Base-by-base conservation (phyloP, 2,113 vertebrate genomes). In the Gobio gobio region DNA sequence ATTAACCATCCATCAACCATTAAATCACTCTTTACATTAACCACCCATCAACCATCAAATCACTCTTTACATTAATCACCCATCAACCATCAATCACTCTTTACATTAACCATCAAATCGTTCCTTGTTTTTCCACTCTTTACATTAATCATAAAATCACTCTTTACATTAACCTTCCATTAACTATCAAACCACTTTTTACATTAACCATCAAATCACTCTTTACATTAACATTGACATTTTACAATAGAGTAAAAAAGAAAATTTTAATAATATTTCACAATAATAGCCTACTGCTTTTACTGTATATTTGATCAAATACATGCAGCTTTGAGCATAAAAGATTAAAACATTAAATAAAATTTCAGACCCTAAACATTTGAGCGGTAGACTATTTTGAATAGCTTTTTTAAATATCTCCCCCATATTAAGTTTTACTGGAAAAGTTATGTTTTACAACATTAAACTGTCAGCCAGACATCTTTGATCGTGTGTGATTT, bases 401-500 rank as follows among this genome's bases (percentile, higher is more conserved):
- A 68, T 18, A 36, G 20, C 3, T 36, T 9, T 68, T 7, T 1
- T 36, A 0, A 20, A 68, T 33, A 68, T 68, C 20, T 36, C 29
- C 33, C 16, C 64, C 29, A 36, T 36, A 18, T 10, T 79, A 76
- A 18, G 51, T 75, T 33, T 73, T 82, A 54, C 43, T 76, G n/a
- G 64, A 84, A 83, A 78, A 61, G 33, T 24, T 24, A 9, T 56
- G 36, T 78, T 75, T 58, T 75, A 58, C 91, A 90, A 68, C 58
- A 66, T n/a, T 20, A 63, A 64, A 63, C 58, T 18, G 85, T 56
- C 51, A 61, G 26, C 74, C 40, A 79, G 70, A 77, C 56, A 45
- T 63, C 66, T 89, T 78, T 82, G 77, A 79, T 83, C 40, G 22
- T 78, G 76, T 72, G 61, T 78, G 56, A 86, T 51, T 22, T 63